Evolutionary conservation across 2,113 vertebrate species (phyloP), one percentile per base, ranked within the genome.

Genomic region (Phodopus roborovskii): DNA sequence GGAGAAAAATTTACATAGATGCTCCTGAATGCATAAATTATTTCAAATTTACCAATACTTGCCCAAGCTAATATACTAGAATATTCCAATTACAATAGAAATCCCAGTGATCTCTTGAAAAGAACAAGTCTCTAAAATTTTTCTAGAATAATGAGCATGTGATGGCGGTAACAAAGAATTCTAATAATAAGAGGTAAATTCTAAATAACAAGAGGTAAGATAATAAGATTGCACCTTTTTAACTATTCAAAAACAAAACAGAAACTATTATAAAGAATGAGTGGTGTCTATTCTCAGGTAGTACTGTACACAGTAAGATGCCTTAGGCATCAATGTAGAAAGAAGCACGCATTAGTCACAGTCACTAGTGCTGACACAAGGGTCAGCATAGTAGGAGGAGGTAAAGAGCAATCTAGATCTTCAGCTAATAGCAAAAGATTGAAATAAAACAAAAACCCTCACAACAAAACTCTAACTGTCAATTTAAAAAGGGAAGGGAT

Each of bases 71-170:
- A 92, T 53, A 84, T 22, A 88, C 9, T 78, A 73, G 2, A 62
- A 88, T 79, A 90, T 75, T 56, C 33, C 28, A 87, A 93, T 77
- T 92, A 82, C 71, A 96, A 88, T 48, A 78, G 94, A 96, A 95
- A 88, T 15, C 11, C 42, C 11, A 48, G 68, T 53, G 15, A 11
- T 77, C 53, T 62, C 96, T 89, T 19, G 48, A 64, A 94, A 91
- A 91, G 50, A 8, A 62, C 39, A 39, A 90, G 62, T 73, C 93
- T 85, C 53, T 85, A 91, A 96, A 94, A 64, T 58, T 94, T 88
- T 95, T 88, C 88, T 88, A 96, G 39, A 62, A 91, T 66, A 94
- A 94, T 45, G 48, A 95, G 74, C 19, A 94, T 10, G 7, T 95
- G 2, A 90, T 60, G 19, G 15, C 71, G 30, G 33, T 53, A 87